Percentiles rank a stretch among this genome's conserved stretches.
Conservation (phyloP, 2,888 invertebrate genomes). For the Euplexia lucipara region DNA sequence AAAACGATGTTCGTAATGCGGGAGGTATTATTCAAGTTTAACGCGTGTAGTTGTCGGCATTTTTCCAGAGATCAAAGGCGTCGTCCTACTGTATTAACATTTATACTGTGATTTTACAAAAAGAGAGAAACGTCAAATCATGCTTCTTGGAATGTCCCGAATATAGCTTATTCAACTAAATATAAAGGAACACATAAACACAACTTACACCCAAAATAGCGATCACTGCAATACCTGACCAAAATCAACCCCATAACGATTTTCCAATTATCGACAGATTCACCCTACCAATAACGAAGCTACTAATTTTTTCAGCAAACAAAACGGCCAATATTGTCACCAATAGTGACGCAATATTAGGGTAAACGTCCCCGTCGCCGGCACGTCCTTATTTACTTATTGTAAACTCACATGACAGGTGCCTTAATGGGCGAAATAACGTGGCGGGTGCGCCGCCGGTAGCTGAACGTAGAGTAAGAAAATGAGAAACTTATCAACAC, state of each 20-base stretch:
- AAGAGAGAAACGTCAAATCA: too few species aligned
- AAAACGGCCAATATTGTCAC: slow-evolving; percentile 80
- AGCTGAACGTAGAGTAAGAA: slow-evolving; percentile 70
- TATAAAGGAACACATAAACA: too few species aligned
- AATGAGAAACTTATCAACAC: slow-evolving; percentile 1
- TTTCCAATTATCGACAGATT: slow-evolving; percentile 55
- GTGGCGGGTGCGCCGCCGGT: slow-evolving; percentile 85
- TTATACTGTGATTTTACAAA: too few species aligned
- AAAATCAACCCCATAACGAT: slow-evolving; percentile 29
- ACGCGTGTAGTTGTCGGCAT: too few species aligned
- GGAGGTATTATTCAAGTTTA: too few species aligned
- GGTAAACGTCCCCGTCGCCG: slow-evolving; percentile 79
- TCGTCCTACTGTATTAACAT: too few species aligned
- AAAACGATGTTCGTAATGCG: too few species aligned
- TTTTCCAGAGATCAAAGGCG: too few species aligned
- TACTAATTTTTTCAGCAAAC: slow-evolving; percentile 85
- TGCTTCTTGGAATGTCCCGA: too few species aligned
- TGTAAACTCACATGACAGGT: slow-evolving; percentile 91
- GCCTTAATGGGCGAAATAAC: slow-evolving; percentile 90
- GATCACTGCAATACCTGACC: slow-evolving; percentile 4
- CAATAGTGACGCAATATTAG: slow-evolving; percentile 87
- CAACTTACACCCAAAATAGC: not conserved
- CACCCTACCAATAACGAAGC: slow-evolving; percentile 67
- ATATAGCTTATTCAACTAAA: too few species aligned
- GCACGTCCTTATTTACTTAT: slow-evolving; percentile 89